A percentile compares a stretch with the other conserved stretches of the same genome.
phyloP scores from a whole-genome alignment of 35 echinoderm and acorn worm genomes.

The Heliocidaris tuberculata region DNA sequence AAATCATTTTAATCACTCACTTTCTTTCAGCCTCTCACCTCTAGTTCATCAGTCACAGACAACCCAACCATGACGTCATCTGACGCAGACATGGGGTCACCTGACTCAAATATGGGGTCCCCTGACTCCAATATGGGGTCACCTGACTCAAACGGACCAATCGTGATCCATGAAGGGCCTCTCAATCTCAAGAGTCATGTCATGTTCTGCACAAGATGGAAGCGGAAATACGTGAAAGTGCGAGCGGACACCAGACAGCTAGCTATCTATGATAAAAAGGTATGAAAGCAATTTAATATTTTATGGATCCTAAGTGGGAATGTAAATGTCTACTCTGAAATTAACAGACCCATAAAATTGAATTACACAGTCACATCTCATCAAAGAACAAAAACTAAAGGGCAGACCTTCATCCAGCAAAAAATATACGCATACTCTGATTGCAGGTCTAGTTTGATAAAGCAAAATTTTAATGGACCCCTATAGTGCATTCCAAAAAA shows the following conservation, averaged over 20 bases:
- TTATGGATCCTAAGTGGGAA: no score
- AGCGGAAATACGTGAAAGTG: constrained; percentile 27
- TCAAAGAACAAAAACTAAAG: no score
- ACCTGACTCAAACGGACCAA: background rate
- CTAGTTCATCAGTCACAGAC: background rate
- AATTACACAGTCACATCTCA: no score
- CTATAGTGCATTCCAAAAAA: no score
- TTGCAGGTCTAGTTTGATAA: no score
- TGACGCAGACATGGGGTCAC: background rate
- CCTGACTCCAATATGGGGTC: background rate
- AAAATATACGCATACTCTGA: no score
- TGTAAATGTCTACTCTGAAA: no score
- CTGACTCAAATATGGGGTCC: no score
- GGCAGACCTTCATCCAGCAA: no score
- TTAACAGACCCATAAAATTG: no score
- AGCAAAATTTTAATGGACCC: no score
- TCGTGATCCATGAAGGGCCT: background rate
- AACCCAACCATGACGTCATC: background rate
- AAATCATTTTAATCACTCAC: background rate
- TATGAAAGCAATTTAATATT: background rate
- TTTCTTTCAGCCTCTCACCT: background rate
- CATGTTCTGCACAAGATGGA: background rate
- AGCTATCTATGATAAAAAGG: constrained; percentile 39
- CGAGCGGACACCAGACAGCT: constrained; percentile 27
- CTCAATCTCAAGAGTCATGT: background rate